Base-by-base conservation (phyloP, 2,797 vertebrate species). In the Triplophysa yarkandensis region DNA sequence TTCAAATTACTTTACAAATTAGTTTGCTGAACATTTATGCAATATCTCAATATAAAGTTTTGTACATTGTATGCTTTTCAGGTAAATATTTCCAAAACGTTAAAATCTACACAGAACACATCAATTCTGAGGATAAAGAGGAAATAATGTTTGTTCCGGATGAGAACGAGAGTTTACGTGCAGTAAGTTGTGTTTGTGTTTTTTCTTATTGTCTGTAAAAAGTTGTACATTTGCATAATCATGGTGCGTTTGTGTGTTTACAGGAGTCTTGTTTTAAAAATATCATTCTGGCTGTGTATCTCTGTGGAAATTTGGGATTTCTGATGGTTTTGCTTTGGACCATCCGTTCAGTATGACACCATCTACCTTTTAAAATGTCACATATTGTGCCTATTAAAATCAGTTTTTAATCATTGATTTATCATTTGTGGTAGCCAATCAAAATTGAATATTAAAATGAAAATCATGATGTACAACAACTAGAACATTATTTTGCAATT, bases 231-330 rank as follows among this genome's bases (percentile, higher is more conserved):
- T 68, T 1, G 27, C 11, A 21, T 57, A 28, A 28, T 3, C 1
- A 27, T 30, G 66, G 4, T 54, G 25, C 32, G 73, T 30, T 14
- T 76, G 82, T 16, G 50, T 28, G 71, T n/a, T 73, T 21, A 4
- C 87, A 95, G 94, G 90, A 87, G 17, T 85, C 84, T 63, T 81
- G 78, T 55, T 92, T 94, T 81, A 95, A 93, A 87, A 91, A 90
- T 79, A 23, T 86, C 10, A 85, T 95, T 65, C 81, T 96, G 61
- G 73, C 84, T 2, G 75, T 94, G 74, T 96, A 94, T 74, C 16
- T 94, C 48, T 87, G 91, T 79, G 95, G 94, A 81, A 95, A 97
- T 71, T 36, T 87, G 74, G 81, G 68, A 16, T 95, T 94, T 76
- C 87, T 95, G 14, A 61, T 79, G 78, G 69, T 83, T 60, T 91